These are phyloP conservation scores for Spodoptera picta DNA, from an alignment of 2,888 invertebrate species.

Conservation along the genomic window DNA sequence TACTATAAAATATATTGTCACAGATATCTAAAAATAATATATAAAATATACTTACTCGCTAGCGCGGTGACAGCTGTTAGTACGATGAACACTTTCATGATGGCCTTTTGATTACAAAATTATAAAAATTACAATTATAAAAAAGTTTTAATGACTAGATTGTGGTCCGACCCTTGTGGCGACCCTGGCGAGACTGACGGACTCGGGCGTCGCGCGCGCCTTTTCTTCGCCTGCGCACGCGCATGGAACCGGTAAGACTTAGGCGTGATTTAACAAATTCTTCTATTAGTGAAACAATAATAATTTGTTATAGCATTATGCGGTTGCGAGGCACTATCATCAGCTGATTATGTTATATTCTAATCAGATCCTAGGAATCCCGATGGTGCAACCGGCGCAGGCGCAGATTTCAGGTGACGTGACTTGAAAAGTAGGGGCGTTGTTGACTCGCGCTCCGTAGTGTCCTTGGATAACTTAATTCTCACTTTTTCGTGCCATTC, in stretches of 20 bases:
- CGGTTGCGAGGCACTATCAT: constrained; percentile 62
- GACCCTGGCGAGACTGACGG: constrained; percentile 85
- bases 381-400: constrained; percentile 32
- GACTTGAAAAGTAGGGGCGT: constrained; percentile 25
- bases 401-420: background rate
- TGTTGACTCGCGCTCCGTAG: constrained; percentile 3
- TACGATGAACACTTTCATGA: constrained; percentile 87
- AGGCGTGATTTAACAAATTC: constrained; percentile 81
- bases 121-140: constrained; percentile 67
- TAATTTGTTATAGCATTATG: constrained; percentile 66
- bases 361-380: constrained; percentile 28
- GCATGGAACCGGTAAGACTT: constrained; percentile 83
- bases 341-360: constrained; percentile 60
- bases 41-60: constrained; percentile 80
- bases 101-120: constrained; percentile 78
- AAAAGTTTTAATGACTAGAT: constrained; percentile 83
- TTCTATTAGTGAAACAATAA: constrained; percentile 78
- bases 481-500: constrained; percentile 25
- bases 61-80: constrained; percentile 81
- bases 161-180: constrained; percentile 81
- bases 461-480: constrained; percentile 45
- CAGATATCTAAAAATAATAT: constrained; percentile 28
- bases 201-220: constrained; percentile 78
- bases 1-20: constrained; percentile 25
- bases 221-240: constrained; percentile 84